phyloP scores from a whole-genome alignment of 2,888 invertebrate species.

The Aphidoletes aphidimyza region DNA sequence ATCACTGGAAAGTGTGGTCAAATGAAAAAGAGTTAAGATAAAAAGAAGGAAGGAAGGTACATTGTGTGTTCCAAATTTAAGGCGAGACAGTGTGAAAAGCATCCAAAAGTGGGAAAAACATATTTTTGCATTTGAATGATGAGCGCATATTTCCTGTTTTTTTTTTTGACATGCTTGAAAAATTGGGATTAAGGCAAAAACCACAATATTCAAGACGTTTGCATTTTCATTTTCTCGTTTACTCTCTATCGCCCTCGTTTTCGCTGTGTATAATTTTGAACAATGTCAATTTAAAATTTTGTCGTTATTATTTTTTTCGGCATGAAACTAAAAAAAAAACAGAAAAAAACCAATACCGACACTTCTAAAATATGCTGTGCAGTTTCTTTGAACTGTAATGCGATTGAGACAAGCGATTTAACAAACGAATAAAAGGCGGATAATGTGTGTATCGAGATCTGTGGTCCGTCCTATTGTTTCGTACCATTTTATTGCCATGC shows the following conservation, averaged over 20 bases:
- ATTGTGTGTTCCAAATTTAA: no score
- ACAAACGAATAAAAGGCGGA: not conserved
- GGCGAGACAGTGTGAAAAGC: not conserved
- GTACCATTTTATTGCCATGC: not conserved
- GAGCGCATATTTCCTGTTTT: constrained; percentile 8
- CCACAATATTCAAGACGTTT: not conserved
- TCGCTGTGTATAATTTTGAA: not conserved
- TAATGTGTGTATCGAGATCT: not conserved
- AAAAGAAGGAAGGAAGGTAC: no score
- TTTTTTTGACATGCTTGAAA: not conserved
- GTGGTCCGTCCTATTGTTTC: not conserved
- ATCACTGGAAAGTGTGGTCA: no score
- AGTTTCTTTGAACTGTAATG: no score
- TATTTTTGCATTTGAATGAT: constrained; percentile 32
- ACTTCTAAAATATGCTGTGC: no score
- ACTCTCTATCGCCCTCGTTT: not conserved
- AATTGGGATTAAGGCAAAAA: not conserved
- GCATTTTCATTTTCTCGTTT: not conserved
- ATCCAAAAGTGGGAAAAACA: not conserved
- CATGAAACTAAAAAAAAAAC: not conserved
- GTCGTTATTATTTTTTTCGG: not conserved
- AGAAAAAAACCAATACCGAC: not conserved
- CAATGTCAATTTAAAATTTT: constrained; percentile 2
- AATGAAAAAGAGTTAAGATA: no score
- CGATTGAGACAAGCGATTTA: no score